Base-by-base conservation (phyloP, 2,888 invertebrate genomes). In the Lithophane semibrunnea region DNA sequence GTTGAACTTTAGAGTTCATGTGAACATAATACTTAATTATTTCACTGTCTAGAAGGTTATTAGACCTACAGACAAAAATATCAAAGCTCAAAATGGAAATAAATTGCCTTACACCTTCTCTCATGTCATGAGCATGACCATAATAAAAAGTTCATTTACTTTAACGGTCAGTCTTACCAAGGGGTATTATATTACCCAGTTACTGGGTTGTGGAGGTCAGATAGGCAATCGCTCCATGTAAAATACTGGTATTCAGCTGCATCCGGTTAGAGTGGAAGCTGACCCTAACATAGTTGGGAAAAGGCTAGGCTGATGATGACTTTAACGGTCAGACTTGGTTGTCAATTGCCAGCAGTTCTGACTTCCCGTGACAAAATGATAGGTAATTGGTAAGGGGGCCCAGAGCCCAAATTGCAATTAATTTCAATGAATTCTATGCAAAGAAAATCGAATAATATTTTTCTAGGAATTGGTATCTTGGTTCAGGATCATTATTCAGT, bases 1-100 rank as follows among this genome's bases (percentile, higher is more conserved):
- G 64, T 61, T 84, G 84, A 80, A 83, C 60, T 83, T 80, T 79
- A 70, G 56, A 83, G 49, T 54, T 83, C 69, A 83, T 52, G 29
- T 61, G 21, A 42, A 70, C 58, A 58, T 82, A 44, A 58, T 24
- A 67, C 29, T 52, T 12, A 24, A 47, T 29, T 10, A 24, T 49
- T 49, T 60, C 0, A 49, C 18, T n/a, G 2, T 37, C 18, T 10
- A 42, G 9, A 73, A 82, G 58, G 60, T 65, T 42, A 37, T 13
- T 65, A 1, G 21, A n/a, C 12, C 5, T 49, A 2, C 5, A n/a
- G 56, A 58, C 3, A 58, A 58, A 56, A 58, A 56, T 56, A 12
- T n/a, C 4, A 56, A 56, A 10, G 4, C 54, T n/a, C 9, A 56
- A 56, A n/a, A 24, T 56, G 12, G 12, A 56, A 56, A 24, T 5